Conservation (phyloP, 2,797 vertebrate genomes). For the Clarias pachynema region DNA sequence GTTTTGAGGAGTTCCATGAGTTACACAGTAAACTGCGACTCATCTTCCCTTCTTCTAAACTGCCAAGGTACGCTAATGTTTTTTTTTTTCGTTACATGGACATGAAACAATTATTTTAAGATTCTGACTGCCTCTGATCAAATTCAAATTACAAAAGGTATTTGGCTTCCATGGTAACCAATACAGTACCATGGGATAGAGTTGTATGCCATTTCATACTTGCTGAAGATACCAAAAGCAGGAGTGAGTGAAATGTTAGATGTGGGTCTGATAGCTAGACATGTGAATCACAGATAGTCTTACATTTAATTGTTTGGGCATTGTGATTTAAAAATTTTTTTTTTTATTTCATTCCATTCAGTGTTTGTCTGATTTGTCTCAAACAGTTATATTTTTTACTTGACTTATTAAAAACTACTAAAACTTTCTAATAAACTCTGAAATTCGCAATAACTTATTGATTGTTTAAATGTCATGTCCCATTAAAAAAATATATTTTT, state of each 20-base stretch:
- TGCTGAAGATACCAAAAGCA: background rate
- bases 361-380: too few relatives aligned
- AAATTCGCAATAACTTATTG: too few relatives aligned
- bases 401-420: too few relatives aligned
- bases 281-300: too few relatives aligned
- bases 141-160: background rate
- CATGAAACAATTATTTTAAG: background rate
- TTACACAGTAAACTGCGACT: constrained; percentile 92
- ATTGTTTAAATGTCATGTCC: too few relatives aligned
- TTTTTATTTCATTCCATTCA: too few relatives aligned
- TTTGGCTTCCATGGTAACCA: background rate
- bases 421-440: too few relatives aligned
- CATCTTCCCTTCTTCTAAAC: constrained; percentile 86
- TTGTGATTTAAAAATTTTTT: too few relatives aligned
- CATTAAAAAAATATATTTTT: too few relatives aligned
- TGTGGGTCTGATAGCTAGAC: background rate
- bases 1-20: constrained; percentile 95
- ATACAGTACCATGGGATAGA: background rate
- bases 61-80: constrained; percentile 82
- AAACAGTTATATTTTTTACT: too few relatives aligned
- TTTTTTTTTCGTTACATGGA: background rate
- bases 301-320: too few relatives aligned
- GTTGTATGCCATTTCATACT: background rate
- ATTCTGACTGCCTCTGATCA: background rate
- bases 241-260: background rate